Conservation (phyloP, 2,888 invertebrate genomes). For the Creontiades dilutus region DNA sequence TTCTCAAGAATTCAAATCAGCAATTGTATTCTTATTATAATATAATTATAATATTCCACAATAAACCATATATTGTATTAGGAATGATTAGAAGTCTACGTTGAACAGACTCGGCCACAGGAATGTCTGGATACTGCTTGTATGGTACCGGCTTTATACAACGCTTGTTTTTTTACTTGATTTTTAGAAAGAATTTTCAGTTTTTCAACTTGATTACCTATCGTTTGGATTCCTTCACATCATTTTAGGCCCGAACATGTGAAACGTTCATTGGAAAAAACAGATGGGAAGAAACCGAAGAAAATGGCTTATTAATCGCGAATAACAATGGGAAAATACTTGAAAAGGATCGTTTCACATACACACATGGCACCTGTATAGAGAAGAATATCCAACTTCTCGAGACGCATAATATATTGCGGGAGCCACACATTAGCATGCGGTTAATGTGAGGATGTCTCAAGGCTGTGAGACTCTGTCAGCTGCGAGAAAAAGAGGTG, state of each 20-base stretch:
- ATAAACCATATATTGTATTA: too few species aligned
- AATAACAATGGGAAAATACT: constrained; percentile 34
- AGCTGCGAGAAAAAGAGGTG: neutral
- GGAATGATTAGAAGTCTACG: too few species aligned
- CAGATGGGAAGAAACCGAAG: neutral
- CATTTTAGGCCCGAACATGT: neutral
- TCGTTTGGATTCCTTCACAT: neutral
- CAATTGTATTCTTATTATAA: too few species aligned
- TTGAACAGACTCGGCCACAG: too few species aligned
- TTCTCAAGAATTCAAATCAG: too few species aligned
- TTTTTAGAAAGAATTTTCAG: too few species aligned
- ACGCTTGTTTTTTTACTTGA: too few species aligned
- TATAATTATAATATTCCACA: too few species aligned
- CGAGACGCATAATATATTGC: neutral
- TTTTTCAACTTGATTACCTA: too few species aligned
- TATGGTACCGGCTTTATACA: too few species aligned
- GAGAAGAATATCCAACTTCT: constrained; percentile 2
- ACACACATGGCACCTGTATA: neutral
- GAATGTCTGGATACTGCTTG: too few species aligned
- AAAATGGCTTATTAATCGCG: neutral
- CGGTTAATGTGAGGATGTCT: neutral
- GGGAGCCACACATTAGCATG: constrained; percentile 12
- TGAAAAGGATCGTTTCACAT: neutral
- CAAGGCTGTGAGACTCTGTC: constrained; percentile 7
- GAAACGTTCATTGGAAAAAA: neutral